Conservation (phyloP, 2,888 invertebrate genomes). For the Osedax fenrisi region DNA sequence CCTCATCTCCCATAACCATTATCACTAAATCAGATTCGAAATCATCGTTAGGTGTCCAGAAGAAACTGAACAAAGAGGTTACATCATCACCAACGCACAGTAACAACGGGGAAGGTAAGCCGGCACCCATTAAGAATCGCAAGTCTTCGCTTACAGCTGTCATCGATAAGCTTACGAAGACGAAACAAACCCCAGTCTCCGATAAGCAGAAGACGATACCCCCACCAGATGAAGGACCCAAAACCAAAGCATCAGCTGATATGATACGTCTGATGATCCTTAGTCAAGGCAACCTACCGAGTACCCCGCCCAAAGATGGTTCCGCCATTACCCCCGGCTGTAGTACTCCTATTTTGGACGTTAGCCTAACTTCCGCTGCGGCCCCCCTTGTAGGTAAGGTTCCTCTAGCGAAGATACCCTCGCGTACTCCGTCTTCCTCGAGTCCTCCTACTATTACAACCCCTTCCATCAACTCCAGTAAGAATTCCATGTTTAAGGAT, state of each 20-base stretch:
- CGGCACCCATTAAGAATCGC: conserved; percentile 3
- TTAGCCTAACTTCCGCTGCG: not conserved
- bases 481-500: not conserved
- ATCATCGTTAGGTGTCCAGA: not conserved
- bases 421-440: not conserved
- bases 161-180: conserved; percentile 65
- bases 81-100: not conserved
- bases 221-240: not conserved
- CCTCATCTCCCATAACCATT: conserved; percentile 6
- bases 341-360: not conserved
- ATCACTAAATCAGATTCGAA: not conserved
- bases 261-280: conserved; percentile 33
- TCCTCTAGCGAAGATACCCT: not conserved
- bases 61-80: not conserved
- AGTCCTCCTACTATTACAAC: not conserved
- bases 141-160: conserved; percentile 55
- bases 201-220: not conserved
- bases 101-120: not conserved
- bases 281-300: conserved; percentile 33
- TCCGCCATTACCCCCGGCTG: not conserved
- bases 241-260: conserved; percentile 29
- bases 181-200: conserved; percentile 22
- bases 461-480: not conserved
- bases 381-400: not conserved
- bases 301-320: conserved; percentile 33